phyloP scores from a whole-genome alignment of 2,888 invertebrate species.

The Erebia ligea region DNA sequence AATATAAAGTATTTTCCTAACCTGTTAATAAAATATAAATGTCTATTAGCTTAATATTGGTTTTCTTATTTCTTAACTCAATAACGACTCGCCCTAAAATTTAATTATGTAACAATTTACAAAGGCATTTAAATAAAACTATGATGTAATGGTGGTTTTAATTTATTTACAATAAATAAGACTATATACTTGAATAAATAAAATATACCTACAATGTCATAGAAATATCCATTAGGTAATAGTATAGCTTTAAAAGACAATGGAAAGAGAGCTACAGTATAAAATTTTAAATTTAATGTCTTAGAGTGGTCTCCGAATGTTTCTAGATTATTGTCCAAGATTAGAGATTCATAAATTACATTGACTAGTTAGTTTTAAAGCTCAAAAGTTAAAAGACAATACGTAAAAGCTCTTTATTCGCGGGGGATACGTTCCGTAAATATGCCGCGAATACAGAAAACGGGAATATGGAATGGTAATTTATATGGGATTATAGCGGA shows the following conservation, averaged over 20 bases:
- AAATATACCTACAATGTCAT: conserved; percentile 47
- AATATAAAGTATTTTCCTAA: background rate
- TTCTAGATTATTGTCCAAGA: conserved; percentile 66
- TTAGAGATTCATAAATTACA: conserved; percentile 24
- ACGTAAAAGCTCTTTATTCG: too few relatives aligned
- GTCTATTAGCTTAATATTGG: background rate
- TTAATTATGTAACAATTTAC: background rate
- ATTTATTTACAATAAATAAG: conserved; percentile 72
- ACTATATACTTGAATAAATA: conserved; percentile 59
- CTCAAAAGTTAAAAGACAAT: conserved; percentile 43
- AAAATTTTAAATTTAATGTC: conserved; percentile 65
- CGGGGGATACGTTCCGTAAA: too few relatives aligned
- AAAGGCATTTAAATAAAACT: conserved; percentile 31
- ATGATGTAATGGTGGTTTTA: conserved; percentile 33
- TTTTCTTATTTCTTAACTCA: background rate
- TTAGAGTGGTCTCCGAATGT: conserved; percentile 57
- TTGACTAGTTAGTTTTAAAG: conserved; percentile 28
- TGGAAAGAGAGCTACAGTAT: conserved; percentile 52
- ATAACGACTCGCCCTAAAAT: background rate
- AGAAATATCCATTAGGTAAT: conserved; percentile 34
- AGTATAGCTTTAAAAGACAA: conserved; percentile 35
- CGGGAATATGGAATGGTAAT: too few relatives aligned
- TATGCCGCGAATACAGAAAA: too few relatives aligned
- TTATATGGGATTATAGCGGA: too few relatives aligned
- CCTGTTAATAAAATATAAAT: background rate